A percentile compares a stretch with the other conserved stretches of the same genome.
These are phyloP conservation scores for Willowsia nigromaculata DNA, from an alignment of 2,888 invertebrate species.

Conservation along the genomic window DNA sequence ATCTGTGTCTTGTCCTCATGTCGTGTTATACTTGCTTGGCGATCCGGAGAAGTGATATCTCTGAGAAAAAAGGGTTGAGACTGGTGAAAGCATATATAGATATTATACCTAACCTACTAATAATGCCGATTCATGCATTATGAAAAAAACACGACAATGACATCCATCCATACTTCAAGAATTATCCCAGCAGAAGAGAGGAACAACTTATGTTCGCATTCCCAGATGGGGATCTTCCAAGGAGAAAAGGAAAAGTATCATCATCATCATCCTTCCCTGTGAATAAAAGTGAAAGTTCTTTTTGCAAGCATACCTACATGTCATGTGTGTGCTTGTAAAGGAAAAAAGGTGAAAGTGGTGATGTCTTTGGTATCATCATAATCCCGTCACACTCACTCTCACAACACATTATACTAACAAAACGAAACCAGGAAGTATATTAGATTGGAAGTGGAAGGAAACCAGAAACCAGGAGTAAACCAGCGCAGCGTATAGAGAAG, in stretches of 20 bases:
- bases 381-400: background rate
- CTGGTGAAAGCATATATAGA: background rate
- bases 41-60: conserved; percentile 40
- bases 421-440: conserved; percentile 28
- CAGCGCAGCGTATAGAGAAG: conserved; percentile 23
- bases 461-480: background rate
- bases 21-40: conserved; percentile 45
- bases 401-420: conserved; percentile 1
- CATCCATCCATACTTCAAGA: background rate
- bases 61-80: background rate
- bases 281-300: conserved; percentile 28
- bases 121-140: background rate
- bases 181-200: background rate
- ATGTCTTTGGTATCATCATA: background rate
- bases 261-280: background rate
- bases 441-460: background rate
- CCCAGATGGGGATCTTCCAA: conserved; percentile 51
- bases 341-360: background rate
- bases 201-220: conserved; percentile 29
- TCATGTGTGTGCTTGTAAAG: background rate
- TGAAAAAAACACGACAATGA: background rate
- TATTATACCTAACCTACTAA: background rate
- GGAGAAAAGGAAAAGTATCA: background rate
- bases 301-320: background rate
- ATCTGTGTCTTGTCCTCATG: conserved; percentile 1